These are phyloP conservation scores for Oreochromis niloticus DNA, from an alignment of 2,113 vertebrate genomes.

Conservation along the genomic window DNA sequence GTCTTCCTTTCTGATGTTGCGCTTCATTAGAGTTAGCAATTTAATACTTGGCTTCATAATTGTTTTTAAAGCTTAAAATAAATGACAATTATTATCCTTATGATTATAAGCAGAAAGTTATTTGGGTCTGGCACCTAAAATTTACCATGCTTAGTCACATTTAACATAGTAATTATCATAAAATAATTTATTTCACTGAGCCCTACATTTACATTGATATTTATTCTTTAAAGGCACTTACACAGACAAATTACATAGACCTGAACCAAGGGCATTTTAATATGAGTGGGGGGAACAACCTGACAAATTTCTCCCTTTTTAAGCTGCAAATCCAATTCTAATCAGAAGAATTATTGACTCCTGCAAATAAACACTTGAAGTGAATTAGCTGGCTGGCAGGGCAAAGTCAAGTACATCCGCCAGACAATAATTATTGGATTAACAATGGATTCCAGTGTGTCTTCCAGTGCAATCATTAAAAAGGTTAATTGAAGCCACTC, in stretches of 20 bases:
- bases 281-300: neutral
- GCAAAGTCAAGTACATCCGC: constrained; percentile 40
- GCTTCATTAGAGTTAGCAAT: neutral
- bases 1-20: neutral
- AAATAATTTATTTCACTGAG: neutral
- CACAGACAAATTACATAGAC: neutral
- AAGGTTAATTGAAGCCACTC: constrained; percentile 60
- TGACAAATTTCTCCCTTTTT: constrained; percentile 2
- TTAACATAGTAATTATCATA: neutral
- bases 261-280: neutral
- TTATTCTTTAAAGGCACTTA: neutral
- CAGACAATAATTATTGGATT: constrained; percentile 62
- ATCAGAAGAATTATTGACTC: constrained; percentile 46
- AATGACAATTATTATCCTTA: neutral
- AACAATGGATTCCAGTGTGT: constrained; percentile 36
- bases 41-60: neutral
- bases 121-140: neutral
- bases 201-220: neutral
- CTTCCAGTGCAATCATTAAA: constrained; percentile 43
- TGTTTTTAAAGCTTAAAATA: neutral
- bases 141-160: neutral
- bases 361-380: constrained; percentile 26
- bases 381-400: constrained; percentile 32
- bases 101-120: neutral
- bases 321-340: constrained; percentile 25